phyloP scores from a whole-genome alignment of 1,140 invertebrate genomes.

The Tribolium madens region DNA sequence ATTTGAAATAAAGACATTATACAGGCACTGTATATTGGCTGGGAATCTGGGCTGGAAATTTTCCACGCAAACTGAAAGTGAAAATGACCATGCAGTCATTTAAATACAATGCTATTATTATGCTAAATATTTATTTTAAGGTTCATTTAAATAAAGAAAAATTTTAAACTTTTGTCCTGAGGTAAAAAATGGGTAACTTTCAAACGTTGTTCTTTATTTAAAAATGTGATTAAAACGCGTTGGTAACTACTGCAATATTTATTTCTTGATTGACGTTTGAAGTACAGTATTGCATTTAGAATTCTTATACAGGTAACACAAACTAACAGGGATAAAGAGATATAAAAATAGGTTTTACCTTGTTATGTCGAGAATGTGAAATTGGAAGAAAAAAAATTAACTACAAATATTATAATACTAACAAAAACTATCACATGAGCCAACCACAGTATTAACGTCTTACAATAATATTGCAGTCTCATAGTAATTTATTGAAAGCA shows the following conservation, averaged over 20 bases:
- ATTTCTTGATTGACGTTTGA: slow-evolving; percentile 1
- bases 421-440: slow-evolving; percentile 31
- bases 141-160: too few species aligned
- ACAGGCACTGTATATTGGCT: too few species aligned
- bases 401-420: slow-evolving; percentile 12
- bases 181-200: too few species aligned
- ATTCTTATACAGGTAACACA: not conserved
- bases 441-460: not conserved
- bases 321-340: not conserved
- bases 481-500: not conserved
- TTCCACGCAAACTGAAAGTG: too few species aligned
- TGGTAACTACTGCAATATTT: slow-evolving; percentile 15
- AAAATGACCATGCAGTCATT: too few species aligned
- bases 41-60: too few species aligned
- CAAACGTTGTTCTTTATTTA: too few species aligned
- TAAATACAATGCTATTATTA: too few species aligned
- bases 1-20: too few species aligned
- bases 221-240: not conserved
- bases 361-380: not conserved
- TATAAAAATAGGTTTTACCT: slow-evolving; percentile 23
- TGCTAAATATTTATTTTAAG: too few species aligned
- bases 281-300: not conserved
- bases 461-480: not conserved
- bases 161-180: too few species aligned
- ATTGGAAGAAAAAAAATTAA: slow-evolving; percentile 18